Evolutionary conservation across 2,113 vertebrate species (phyloP), one percentile per base, ranked within the genome.

Genomic region (Anas platyrhynchos): DNA sequence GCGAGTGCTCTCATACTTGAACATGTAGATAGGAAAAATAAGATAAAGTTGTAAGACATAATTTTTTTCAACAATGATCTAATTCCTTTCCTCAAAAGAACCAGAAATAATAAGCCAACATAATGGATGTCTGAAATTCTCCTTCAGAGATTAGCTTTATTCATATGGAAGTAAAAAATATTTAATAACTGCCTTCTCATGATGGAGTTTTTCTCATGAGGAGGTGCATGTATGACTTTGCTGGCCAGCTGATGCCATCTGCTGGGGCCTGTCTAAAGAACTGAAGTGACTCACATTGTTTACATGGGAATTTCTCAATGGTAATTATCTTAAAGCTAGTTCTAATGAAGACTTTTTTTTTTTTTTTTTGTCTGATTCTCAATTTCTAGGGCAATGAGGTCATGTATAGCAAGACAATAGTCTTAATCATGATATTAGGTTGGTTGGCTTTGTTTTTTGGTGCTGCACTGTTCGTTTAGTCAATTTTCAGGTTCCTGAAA

Each of bases 171-270:
- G 8, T 32, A 44, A 55, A 46, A 48, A 11, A 29, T 55, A 0
- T 54, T 73, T 68, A 29, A 2, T 12, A 52, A 72, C 8, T 44
- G 43, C 10, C 8, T 66, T 25, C 23, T 81, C 16, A 9, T 1
- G 1, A 36, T 63, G 46, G 52, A 56, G 27, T 29, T 86, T 56
- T 6, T 7, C n/a, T 23, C 25, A 8, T 18, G 55, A 87, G 73
- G 50, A 76, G 26, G 14, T 23, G 12, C 2, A 2, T 14, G 31
- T 29, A 41, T 56, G 43, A 32, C 72, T 91, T 94, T 78, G 22
- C 68, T 93, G 72, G 88, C 82, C 82, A 89, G 67, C 72, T 96
- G 85, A 96, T 94, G 94, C 94, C 91, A 95, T 83, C 95, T 97
- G 9, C 91, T 95, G 96, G 91, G 89, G n/a, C 58, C 68, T 94